Percentiles rank a stretch among this genome's conserved stretches.
phyloP scores from a whole-genome alignment of 2,797 vertebrate genomes.

The Squalus acanthias region DNA sequence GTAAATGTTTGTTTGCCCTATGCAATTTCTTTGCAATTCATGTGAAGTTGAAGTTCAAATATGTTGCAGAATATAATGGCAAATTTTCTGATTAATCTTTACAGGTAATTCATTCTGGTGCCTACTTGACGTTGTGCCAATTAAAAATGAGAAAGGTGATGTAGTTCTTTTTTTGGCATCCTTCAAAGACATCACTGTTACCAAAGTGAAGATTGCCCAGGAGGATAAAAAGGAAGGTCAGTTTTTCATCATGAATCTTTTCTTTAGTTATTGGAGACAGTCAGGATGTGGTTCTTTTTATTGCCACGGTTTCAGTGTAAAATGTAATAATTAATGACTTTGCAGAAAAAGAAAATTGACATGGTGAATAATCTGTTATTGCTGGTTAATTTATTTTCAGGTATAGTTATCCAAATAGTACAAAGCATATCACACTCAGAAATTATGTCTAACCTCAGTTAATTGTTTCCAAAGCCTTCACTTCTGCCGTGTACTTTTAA shows the following conservation, averaged over 20 bases:
- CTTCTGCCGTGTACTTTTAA: not conserved
- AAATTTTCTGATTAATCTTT: conserved; percentile 44
- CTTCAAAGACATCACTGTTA: conserved; percentile 94
- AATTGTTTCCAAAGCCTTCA: not conserved
- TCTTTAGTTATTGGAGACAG: not conserved
- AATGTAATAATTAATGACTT: not conserved
- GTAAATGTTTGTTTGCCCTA: not conserved
- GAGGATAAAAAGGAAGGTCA: conserved; percentile 92
- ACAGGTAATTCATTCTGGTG: conserved; percentile 90
- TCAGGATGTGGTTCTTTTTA: not conserved
- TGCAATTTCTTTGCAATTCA: conserved; percentile 2
- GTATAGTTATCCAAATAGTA: not conserved
- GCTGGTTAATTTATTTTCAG: not conserved
- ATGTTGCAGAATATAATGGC: conserved; percentile 39
- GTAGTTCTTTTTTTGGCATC: conserved; percentile 95
- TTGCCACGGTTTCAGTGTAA: not conserved
- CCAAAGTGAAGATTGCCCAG: conserved; percentile 80
- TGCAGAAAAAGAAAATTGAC: not conserved
- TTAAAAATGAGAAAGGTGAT: conserved; percentile 97
- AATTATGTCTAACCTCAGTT: not conserved
- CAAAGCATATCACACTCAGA: not conserved
- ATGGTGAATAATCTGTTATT: not conserved
- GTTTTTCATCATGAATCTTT: conserved; percentile 46
- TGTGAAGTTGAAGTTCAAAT: not conserved
- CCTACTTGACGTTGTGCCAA: conserved; percentile 92